phyloP scores from a whole-genome alignment of 2,888 invertebrate genomes.

The Oligia fasciuncula region DNA sequence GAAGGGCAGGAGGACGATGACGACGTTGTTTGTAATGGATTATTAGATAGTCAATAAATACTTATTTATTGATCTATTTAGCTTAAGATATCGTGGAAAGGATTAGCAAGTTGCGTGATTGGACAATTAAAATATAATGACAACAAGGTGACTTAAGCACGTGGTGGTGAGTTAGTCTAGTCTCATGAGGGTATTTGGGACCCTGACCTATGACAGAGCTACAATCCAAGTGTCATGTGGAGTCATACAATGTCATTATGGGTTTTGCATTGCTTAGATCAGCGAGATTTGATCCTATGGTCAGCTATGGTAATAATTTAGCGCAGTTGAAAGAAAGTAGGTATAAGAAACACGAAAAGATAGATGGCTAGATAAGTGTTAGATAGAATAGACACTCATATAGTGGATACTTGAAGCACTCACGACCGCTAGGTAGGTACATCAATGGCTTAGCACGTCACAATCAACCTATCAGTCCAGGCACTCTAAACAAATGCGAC shows the following conservation, averaged over 20 bases:
- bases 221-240: not conserved
- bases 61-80: not conserved
- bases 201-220: not conserved
- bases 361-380: not conserved
- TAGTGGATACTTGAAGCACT: constrained; percentile 31
- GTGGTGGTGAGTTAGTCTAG: not conserved
- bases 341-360: not conserved
- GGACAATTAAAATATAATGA: not conserved
- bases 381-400: not conserved
- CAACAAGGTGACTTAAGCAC: too few relatives aligned
- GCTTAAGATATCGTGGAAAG: not conserved
- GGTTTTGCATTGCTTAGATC: not conserved
- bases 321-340: not conserved
- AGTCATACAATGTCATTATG: not conserved
- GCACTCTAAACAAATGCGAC: constrained; percentile 25
- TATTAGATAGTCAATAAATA: not conserved
- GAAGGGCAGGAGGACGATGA: not conserved
- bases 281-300: not conserved
- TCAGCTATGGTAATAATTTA: not conserved
- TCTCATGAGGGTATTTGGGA: not conserved
- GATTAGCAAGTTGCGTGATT: constrained; percentile 12
- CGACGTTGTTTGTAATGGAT: not conserved
- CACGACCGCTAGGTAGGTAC: constrained; percentile 5
- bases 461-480: constrained; percentile 15
- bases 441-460: constrained; percentile 21